Percentiles rank a stretch among this genome's conserved stretches.
Conservation (phyloP, 2,888 invertebrate genomes). For the Caenorhabditis afra region DNA sequence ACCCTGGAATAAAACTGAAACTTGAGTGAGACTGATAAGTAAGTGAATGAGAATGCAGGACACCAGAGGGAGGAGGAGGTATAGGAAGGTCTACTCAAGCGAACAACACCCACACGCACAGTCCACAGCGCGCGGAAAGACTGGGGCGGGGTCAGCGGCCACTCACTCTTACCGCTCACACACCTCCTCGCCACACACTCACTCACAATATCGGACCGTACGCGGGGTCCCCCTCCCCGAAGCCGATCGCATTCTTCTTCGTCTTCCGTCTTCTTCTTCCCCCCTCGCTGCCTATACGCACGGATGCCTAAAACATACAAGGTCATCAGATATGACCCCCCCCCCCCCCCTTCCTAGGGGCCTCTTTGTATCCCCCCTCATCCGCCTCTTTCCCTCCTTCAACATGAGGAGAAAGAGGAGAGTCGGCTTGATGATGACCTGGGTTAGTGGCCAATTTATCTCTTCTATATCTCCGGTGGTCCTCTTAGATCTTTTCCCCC, state of each 20-base stretch:
- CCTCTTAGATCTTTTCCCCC: conserved; percentile 15
- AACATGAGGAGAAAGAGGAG: conserved; percentile 11
- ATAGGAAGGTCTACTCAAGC: conserved; percentile 59
- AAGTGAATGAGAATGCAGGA: conserved; percentile 21
- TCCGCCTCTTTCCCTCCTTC: conserved; percentile 3
- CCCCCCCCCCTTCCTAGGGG: conserved; percentile 21
- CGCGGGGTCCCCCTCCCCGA: conserved; percentile 17
- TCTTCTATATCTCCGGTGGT: conserved; percentile 43
- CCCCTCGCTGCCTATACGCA: conserved; percentile 45
- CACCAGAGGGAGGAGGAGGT: conserved; percentile 29
- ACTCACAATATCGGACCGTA: conserved; percentile 52
- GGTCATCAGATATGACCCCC: conserved; percentile 63
- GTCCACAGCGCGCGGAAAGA: conserved; percentile 57
- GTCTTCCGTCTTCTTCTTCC: conserved; percentile 22
- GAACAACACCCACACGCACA: conserved; percentile 58
- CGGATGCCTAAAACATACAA: conserved; percentile 63
- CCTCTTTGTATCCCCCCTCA: conserved; percentile 10
- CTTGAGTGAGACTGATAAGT: conserved; percentile 36
- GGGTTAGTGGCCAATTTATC: conserved; percentile 49
- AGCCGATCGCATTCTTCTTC: conserved; percentile 54
- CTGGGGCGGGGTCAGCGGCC: conserved; percentile 56
- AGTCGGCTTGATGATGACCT: conserved; percentile 50
- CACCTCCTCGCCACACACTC: conserved; percentile 26
- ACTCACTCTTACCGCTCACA: conserved; percentile 42
- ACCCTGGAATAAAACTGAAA: conserved; percentile 2